phyloP scores from a whole-genome alignment of 2,888 invertebrate species.

The Pristionchus maxplancki region DNA sequence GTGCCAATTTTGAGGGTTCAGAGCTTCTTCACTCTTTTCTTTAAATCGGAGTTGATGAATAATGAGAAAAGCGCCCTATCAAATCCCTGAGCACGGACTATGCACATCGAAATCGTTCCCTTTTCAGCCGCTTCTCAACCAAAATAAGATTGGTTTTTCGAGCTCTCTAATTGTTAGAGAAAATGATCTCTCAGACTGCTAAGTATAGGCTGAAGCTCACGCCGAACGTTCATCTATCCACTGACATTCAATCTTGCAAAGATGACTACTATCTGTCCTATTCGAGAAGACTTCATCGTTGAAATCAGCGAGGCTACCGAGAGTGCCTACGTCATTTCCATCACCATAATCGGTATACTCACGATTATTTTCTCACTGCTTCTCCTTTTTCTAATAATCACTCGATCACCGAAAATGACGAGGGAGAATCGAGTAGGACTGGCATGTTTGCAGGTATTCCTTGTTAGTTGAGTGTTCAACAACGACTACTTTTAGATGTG shows the following conservation, averaged over 20 bases:
- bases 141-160: too few species aligned
- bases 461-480: background rate
- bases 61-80: too few species aligned
- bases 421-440: constrained; percentile 1
- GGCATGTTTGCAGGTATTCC: background rate
- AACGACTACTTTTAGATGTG: background rate
- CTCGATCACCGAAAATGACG: background rate
- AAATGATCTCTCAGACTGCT: background rate
- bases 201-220: background rate
- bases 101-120: too few species aligned
- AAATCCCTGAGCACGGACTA: too few species aligned
- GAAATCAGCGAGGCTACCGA: background rate
- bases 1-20: too few species aligned
- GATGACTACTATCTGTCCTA: background rate
- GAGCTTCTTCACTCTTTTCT: too few species aligned
- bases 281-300: background rate
- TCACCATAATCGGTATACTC: background rate
- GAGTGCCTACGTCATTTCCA: background rate
- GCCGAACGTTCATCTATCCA: background rate
- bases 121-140: too few species aligned
- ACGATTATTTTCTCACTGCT: background rate
- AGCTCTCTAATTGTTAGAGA: too few species aligned
- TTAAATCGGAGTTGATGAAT: too few species aligned
- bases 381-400: background rate
- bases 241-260: background rate